Percentiles rank a stretch among this genome's conserved stretches.
These are phyloP conservation scores for Danio albolineatus DNA, from an alignment of 2,797 vertebrate species.

Conservation along the genomic window DNA sequence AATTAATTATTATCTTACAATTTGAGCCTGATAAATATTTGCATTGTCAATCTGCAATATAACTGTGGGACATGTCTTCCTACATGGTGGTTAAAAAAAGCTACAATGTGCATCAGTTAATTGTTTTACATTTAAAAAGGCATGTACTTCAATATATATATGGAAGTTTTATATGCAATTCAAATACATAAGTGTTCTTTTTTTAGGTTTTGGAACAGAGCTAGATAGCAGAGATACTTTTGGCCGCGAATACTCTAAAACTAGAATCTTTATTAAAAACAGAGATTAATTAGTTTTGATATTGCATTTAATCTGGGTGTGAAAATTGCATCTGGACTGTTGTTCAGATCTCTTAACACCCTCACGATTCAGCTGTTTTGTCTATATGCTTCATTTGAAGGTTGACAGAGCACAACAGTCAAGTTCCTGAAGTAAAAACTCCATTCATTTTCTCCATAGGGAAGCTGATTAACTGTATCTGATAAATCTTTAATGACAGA, in stretches of 20 bases:
- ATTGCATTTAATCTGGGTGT: slow-evolving; percentile 9
- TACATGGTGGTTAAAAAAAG: too few species aligned
- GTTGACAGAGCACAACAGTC: not conserved
- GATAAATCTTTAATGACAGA: too few species aligned
- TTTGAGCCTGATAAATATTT: too few species aligned
- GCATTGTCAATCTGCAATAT: too few species aligned
- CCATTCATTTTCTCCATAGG: too few species aligned
- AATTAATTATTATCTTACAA: too few species aligned
- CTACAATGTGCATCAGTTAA: too few species aligned
- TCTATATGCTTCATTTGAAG: not conserved
- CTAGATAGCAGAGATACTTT: not conserved
- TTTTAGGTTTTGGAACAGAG: not conserved
- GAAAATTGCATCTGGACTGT: not conserved
- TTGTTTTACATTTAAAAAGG: too few species aligned
- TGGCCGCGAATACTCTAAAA: not conserved
- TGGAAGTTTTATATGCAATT: not conserved
- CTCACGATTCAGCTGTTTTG: not conserved
- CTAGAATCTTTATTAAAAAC: not conserved
- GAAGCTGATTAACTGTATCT: too few species aligned
- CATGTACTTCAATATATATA: too few species aligned
- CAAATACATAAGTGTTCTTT: not conserved
- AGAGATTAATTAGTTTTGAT: not conserved
- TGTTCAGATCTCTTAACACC: not conserved
- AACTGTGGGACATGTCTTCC: too few species aligned
- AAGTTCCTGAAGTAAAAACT: too few species aligned